A percentile compares a stretch with the other conserved stretches of the same genome.
Conservation (phyloP, 2,113 vertebrate genomes). For the Dasyornis broadbenti region DNA sequence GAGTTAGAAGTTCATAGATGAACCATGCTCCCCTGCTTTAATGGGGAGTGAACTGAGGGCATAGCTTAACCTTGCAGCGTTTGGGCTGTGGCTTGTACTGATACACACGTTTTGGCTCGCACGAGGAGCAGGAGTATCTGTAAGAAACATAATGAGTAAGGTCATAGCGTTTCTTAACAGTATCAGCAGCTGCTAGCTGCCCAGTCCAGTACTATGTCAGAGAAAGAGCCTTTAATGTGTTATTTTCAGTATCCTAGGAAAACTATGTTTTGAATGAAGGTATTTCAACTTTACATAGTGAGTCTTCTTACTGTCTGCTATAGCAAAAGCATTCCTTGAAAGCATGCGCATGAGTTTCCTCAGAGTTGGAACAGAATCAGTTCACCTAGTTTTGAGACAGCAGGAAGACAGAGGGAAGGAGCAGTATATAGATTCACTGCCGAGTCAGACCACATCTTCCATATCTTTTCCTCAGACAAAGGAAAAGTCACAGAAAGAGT, state of each 20-base stretch:
- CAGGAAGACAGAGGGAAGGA: not conserved
- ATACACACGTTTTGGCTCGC: accelerated
- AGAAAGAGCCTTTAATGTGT: not conserved
- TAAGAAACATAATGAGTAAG: not conserved
- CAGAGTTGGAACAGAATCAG: not conserved
- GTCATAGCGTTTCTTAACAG: not conserved
- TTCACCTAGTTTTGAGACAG: not conserved
- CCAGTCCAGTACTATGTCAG: not conserved
- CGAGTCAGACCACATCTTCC: not conserved
- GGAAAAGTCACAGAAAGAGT: not conserved
- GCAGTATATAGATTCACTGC: not conserved
- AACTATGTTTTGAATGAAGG: not conserved
- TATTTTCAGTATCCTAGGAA: not conserved
- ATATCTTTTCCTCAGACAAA: not conserved
- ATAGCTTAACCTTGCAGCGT: not conserved
- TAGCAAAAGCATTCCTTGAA: not conserved
- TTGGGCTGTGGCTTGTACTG: not conserved
- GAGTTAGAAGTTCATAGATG: not conserved
- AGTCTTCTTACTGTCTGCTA: not conserved
- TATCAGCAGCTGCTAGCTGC: not conserved
- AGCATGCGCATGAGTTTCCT: not conserved
- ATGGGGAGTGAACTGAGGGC: not conserved
- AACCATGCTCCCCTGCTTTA: not conserved
- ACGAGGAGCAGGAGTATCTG: not conserved
- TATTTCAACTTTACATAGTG: not conserved